These are phyloP conservation scores for Deilephila porcellus DNA, from an alignment of 2,888 invertebrate genomes.

Conservation along the genomic window DNA sequence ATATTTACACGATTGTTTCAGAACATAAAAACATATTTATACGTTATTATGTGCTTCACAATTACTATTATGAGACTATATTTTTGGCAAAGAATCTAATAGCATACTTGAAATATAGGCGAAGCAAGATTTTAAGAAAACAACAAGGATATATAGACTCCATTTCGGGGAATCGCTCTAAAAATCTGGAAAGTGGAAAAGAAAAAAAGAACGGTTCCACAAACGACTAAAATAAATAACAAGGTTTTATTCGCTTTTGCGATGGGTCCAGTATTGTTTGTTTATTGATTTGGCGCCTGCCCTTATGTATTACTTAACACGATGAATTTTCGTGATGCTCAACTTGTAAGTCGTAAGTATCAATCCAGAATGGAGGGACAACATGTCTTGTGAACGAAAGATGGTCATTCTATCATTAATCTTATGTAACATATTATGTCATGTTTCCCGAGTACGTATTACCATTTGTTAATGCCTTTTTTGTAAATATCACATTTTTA, in stretches of 20 bases:
- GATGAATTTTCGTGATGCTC: too few relatives aligned
- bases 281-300: neutral
- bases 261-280: neutral
- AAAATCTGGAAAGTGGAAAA: neutral
- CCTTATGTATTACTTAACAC: too few relatives aligned
- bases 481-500: too few relatives aligned
- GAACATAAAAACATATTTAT: neutral
- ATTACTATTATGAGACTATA: neutral
- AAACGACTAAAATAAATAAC: neutral
- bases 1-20: neutral
- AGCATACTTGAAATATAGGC: neutral
- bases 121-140: constrained; percentile 1
- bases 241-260: neutral
- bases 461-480: too few relatives aligned
- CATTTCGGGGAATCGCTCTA: neutral
- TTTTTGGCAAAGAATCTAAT: neutral
- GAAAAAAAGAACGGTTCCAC: neutral
- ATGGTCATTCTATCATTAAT: too few relatives aligned
- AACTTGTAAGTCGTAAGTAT: too few relatives aligned
- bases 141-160: neutral
- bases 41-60: neutral
- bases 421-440: too few relatives aligned
- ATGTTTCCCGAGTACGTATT: too few relatives aligned
- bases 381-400: too few relatives aligned
- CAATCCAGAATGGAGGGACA: too few relatives aligned